A percentile compares a stretch with the other conserved stretches of the same genome.
Conservation (phyloP, 2,888 invertebrate species). For the Chalcosyrphus nemorum region DNA sequence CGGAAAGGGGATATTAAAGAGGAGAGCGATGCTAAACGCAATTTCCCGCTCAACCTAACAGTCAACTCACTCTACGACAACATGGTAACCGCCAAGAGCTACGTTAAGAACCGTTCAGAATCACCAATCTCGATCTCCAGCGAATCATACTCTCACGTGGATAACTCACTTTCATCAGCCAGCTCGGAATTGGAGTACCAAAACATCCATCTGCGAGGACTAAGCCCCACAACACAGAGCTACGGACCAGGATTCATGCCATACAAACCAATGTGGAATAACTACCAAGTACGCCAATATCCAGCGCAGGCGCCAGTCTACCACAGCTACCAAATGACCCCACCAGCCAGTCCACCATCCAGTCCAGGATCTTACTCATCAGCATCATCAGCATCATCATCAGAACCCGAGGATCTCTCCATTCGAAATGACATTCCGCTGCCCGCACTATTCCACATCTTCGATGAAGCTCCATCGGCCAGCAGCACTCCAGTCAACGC, state of each 20-base stretch:
- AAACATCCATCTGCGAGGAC: slow-evolving; percentile 79
- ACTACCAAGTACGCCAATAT: slow-evolving; percentile 73
- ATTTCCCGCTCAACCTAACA: slow-evolving; percentile 79
- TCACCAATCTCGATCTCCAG: slow-evolving; percentile 50
- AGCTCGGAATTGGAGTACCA: slow-evolving; percentile 73
- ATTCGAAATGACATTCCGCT: slow-evolving; percentile 80
- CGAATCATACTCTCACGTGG: slow-evolving; percentile 36
- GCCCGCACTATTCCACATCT: slow-evolving; percentile 78
- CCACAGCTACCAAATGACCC: slow-evolving; percentile 76
- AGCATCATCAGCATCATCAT: slow-evolving; percentile 74
- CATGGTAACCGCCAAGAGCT: neutral
- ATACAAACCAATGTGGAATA: slow-evolving; percentile 79
- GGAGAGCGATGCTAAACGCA: slow-evolving; percentile 77
- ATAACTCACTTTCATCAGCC: slow-evolving; percentile 27
- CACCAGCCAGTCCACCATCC: slow-evolving; percentile 80
- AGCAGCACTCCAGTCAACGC: slow-evolving; percentile 39
- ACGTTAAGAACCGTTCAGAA: slow-evolving; percentile 25
- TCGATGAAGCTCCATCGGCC: slow-evolving; percentile 75
- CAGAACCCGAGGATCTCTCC: slow-evolving; percentile 81
- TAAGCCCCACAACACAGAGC: slow-evolving; percentile 76
- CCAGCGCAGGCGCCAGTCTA: slow-evolving; percentile 76
- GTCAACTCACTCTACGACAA: slow-evolving; percentile 73
- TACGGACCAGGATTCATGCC: slow-evolving; percentile 78
- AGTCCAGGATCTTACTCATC: slow-evolving; percentile 78
- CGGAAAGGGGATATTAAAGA: slow-evolving; percentile 75